phyloP scores from a whole-genome alignment of 2,113 vertebrate genomes.

The Globicephala melas region DNA sequence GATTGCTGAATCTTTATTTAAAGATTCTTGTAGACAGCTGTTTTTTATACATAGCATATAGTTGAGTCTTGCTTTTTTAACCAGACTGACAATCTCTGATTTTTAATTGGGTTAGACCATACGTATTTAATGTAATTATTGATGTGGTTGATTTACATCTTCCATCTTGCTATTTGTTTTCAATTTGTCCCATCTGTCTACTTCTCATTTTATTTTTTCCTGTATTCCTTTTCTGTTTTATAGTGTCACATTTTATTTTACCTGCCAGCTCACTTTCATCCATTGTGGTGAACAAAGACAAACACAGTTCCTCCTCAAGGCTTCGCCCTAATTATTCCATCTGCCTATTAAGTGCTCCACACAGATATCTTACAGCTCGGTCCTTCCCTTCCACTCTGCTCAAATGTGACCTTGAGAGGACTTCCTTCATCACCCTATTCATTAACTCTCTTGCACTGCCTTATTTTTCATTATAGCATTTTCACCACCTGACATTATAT shows the following conservation, averaged over 20 bases:
- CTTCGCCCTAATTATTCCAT: neutral
- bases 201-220: neutral
- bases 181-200: neutral
- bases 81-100: neutral
- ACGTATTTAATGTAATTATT: slow-evolving; percentile 22
- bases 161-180: neutral
- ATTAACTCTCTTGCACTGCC: neutral
- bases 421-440: neutral
- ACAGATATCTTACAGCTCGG: neutral
- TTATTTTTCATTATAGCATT: neutral
- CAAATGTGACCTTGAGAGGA: neutral
- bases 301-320: neutral
- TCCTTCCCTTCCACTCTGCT: neutral
- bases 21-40: neutral
- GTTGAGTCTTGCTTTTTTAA: neutral
- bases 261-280: neutral
- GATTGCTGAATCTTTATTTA: neutral
- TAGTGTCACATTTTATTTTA: neutral
- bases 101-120: slow-evolving; percentile 32
- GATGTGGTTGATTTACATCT: slow-evolving; percentile 13
- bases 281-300: neutral
- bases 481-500: neutral
- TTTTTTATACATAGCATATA: neutral
- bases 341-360: neutral
- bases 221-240: neutral